phyloP scores from a whole-genome alignment of 2,113 vertebrate genomes.

The Pardalotus punctatus region DNA sequence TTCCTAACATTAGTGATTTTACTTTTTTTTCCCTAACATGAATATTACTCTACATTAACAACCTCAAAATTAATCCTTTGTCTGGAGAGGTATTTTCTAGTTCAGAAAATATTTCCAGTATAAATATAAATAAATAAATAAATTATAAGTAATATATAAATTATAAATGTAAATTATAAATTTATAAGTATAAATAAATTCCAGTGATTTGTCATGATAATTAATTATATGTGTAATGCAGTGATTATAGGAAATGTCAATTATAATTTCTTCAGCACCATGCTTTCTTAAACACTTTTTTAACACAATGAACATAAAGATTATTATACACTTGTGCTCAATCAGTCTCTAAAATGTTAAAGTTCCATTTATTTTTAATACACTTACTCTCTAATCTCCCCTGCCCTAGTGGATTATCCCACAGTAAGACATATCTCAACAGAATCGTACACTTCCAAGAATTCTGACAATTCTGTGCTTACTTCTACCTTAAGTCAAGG shows the following conservation, averaged over 20 bases:
- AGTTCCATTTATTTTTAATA: neutral
- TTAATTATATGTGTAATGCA: neutral
- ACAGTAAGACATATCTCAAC: neutral
- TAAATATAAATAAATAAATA: too few species aligned
- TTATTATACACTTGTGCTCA: neutral
- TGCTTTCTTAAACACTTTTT: neutral
- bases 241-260: neutral
- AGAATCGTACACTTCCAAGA: neutral
- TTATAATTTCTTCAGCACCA: neutral
- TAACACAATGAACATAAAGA: neutral
- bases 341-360: neutral
- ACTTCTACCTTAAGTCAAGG: neutral
- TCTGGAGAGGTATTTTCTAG: neutral
- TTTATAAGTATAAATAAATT: too few species aligned
- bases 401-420: neutral
- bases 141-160: too few species aligned
- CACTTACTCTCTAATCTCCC: neutral
- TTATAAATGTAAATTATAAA: too few species aligned
- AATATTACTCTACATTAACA: neutral
- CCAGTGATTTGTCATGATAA: neutral
- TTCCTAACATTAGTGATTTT: neutral
- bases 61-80: neutral
- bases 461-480: neutral
- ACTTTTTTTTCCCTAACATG: neutral
- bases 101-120: neutral